Percentiles rank a stretch among this genome's conserved stretches.
Conservation (phyloP, 2,113 vertebrate genomes). For the Chloroceryle aenea region DNA sequence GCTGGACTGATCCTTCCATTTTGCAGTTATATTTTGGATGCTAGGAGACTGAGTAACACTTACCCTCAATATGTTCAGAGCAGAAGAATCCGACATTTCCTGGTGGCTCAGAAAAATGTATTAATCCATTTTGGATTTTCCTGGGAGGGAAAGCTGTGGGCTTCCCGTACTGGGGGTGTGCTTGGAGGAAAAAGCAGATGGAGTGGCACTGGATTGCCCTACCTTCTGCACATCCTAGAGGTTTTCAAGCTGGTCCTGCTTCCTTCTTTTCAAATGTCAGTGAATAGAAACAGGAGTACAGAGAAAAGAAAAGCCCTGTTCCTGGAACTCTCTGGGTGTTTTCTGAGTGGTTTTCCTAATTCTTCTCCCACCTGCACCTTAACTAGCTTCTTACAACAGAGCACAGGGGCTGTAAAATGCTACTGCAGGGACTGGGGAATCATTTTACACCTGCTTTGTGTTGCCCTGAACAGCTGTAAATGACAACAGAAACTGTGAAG, state of each 20-base stretch:
- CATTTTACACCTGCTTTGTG: constrained; percentile 27
- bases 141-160: background rate
- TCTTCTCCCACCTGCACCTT: constrained; percentile 32
- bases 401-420: background rate
- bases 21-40: background rate
- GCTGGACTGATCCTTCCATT: background rate
- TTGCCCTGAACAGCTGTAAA: constrained; percentile 43
- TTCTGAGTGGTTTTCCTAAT: background rate
- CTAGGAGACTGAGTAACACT: background rate
- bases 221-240: background rate
- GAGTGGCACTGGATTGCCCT: background rate
- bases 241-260: background rate
- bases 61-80: background rate
- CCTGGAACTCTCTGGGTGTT: background rate
- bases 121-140: background rate
- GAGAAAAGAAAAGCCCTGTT: background rate
- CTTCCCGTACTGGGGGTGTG: background rate
- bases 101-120: background rate
- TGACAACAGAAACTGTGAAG: background rate
- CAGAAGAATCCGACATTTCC: background rate
- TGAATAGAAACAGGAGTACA: accelerated
- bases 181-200: background rate
- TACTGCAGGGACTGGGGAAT: background rate
- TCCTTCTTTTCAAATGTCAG: background rate
- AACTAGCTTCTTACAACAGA: background rate